Base-by-base conservation (phyloP, 2,113 vertebrate species). In the Tragelaphus imberbis region DNA sequence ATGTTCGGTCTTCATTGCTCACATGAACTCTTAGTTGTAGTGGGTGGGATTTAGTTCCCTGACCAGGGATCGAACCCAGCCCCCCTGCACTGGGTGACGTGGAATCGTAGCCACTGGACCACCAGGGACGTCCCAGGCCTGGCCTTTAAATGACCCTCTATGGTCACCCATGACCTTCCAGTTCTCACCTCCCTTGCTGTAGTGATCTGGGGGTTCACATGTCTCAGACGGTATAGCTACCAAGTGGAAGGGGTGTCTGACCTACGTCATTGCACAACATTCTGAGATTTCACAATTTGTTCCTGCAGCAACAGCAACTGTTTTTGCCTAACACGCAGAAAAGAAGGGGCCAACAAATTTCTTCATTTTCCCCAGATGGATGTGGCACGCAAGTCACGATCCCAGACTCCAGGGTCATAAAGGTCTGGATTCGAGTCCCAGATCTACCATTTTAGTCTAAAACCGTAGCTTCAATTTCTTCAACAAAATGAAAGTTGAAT, bases 21-120 rank as follows among this genome's bases (percentile, higher is more conserved):
- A 27, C 0, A 3, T 0, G 3, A 77, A 44, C 40, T 77, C 11
- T 27, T 27, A 44, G 71, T 25, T 27, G 40, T 14, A 36, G 5
- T 0, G 1, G 12, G 5, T 25, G 36, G 68, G 36, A 40, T 75
- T 40, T 25, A 77, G 40, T 27, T 77, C 36, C 40, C 23, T 77
- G 36, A 77, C 3, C 0, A 25, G 71, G 40, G 12, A 44, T 44
- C 3, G 5, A 44, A 27, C 40, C 40, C 71, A 44, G 40, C 40
- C 40, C 71, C 21, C 71, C 40, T 44, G 40, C 40, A 77, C 2
- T 27, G 23, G 71, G 71, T 40, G 12, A 77, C 12, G 1, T 15
- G 40, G 23, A 27, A 12, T 77, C 3, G 0, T 77, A 15, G 71
- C 71, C 71, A 77, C 12, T 44, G 12, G 40, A 14, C 71, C 40